phyloP scores from a whole-genome alignment of 2,888 invertebrate species.

The Megalurothrips usitatus region DNA sequence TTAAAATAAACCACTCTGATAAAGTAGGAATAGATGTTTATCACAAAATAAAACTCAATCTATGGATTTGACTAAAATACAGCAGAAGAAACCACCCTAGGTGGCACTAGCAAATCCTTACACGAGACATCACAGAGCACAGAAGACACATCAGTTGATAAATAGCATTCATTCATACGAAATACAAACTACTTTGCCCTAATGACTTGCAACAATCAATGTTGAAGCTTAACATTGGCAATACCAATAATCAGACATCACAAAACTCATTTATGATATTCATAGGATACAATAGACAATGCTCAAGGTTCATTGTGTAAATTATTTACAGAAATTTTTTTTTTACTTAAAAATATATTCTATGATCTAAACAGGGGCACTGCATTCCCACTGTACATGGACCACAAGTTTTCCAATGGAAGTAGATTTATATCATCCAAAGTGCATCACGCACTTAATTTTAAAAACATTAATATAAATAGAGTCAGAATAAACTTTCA shows the following conservation, averaged over 20 bases:
- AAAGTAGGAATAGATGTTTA: too few relatives aligned
- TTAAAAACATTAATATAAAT: background rate
- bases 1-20: too few relatives aligned
- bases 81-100: background rate
- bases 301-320: background rate
- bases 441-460: background rate
- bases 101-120: background rate
- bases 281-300: background rate
- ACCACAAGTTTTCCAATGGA: constrained; percentile 1
- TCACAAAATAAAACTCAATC: too few relatives aligned
- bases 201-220: background rate
- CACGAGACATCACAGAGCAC: constrained; percentile 16
- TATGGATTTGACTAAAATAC: too few relatives aligned
- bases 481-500: background rate
- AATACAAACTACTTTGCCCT: background rate
- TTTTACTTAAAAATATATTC: background rate
- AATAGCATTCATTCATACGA: background rate
- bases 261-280: background rate
- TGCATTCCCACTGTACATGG: background rate
- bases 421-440: background rate
- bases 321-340: constrained; percentile 4
- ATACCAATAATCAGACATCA: constrained; percentile 7
- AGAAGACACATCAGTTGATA: constrained; percentile 26
- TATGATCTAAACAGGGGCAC: background rate
- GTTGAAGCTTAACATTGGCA: background rate